phyloP scores from a whole-genome alignment of 1,140 invertebrate species.

The Papilio machaon region DNA sequence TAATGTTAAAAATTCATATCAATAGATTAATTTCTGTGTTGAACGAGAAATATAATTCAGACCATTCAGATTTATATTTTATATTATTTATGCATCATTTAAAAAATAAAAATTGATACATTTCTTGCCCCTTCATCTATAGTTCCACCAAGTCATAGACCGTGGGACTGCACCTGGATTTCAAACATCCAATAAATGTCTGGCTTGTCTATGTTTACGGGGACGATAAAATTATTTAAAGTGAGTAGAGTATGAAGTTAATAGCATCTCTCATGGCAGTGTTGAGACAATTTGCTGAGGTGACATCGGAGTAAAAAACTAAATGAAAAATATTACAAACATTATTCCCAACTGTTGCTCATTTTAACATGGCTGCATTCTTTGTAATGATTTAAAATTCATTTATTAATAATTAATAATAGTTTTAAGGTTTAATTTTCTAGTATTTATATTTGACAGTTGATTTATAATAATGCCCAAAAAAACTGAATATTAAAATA shows the following conservation, averaged over 20 bases:
- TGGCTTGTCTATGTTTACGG: neutral
- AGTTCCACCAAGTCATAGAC: neutral
- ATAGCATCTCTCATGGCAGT: conserved; percentile 38
- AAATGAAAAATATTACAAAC: neutral
- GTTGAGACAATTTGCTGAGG: conserved; percentile 30
- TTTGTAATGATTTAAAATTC: neutral
- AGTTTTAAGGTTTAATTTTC: neutral
- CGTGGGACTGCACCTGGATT: neutral
- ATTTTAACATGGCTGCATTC: conserved; percentile 25
- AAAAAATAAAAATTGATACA: neutral
- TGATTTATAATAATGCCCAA: neutral
- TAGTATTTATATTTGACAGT: neutral
- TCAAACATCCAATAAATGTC: neutral
- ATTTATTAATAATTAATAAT: neutral
- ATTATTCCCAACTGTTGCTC: conserved; percentile 11
- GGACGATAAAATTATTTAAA: conserved; percentile 3
- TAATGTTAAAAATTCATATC: neutral
- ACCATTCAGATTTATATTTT: too few relatives aligned
- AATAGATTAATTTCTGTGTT: too few relatives aligned
- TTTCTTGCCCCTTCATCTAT: neutral
- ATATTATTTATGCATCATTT: neutral
- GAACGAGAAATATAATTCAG: too few relatives aligned
- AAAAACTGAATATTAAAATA: neutral
- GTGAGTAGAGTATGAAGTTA: neutral
- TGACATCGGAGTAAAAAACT: conserved; percentile 18